Conservation (phyloP, 2,113 vertebrate species). For the Murina feae region DNA sequence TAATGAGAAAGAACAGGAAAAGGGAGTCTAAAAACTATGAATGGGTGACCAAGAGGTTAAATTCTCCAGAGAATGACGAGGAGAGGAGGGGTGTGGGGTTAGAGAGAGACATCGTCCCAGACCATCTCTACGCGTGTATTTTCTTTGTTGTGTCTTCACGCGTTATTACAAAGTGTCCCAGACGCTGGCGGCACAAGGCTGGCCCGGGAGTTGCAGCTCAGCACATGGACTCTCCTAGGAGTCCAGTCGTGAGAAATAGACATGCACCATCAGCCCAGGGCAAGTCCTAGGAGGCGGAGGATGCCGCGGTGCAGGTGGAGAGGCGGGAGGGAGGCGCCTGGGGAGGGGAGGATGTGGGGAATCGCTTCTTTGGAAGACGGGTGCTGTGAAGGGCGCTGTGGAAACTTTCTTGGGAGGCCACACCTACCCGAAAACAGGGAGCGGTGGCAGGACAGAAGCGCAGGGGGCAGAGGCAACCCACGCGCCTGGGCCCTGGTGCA, state of each 20-base stretch:
- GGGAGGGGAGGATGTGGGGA: not conserved
- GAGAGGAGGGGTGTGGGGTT: not conserved
- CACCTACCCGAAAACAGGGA: not conserved
- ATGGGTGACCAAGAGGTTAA: not conserved
- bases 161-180: not conserved
- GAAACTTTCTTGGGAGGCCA: not conserved
- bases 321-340: not conserved
- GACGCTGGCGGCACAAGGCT: not conserved
- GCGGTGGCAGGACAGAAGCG: not conserved
- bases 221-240: not conserved
- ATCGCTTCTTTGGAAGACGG: not conserved
- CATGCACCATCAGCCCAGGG: not conserved
- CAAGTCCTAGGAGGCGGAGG: not conserved
- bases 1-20: not conserved
- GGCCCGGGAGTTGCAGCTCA: not conserved
- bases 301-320: not conserved
- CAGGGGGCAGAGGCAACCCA: not conserved
- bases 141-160: not conserved
- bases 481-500: too few relatives aligned
- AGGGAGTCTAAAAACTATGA: not conserved
- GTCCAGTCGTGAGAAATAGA: not conserved
- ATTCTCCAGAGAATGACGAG: not conserved
- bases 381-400: too few relatives aligned
- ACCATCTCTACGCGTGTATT: not conserved
- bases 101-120: not conserved